A percentile compares a stretch with the other conserved stretches of the same genome.
phyloP scores from a whole-genome alignment of 2,113 vertebrate species.

The Puffinus mauretanicus region DNA sequence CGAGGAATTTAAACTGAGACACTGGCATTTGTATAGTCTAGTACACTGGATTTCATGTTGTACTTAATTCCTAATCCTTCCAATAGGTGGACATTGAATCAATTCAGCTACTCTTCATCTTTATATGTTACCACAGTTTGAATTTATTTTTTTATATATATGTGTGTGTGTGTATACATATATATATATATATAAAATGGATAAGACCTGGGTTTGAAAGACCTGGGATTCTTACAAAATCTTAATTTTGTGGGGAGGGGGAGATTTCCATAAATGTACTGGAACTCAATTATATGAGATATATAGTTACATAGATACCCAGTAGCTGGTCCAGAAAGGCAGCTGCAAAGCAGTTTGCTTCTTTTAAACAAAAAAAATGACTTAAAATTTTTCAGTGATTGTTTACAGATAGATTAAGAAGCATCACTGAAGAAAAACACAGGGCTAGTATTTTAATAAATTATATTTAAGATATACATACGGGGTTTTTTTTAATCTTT shows the following conservation, averaged over 20 bases:
- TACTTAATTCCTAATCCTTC: neutral
- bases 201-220: neutral
- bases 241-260: neutral
- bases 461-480: neutral
- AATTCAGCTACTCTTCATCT: neutral
- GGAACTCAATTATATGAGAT: neutral
- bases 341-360: neutral
- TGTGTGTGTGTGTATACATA: too few species aligned
- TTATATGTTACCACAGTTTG: neutral
- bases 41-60: neutral
- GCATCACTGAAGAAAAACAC: neutral
- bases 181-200: neutral
- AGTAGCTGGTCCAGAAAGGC: neutral
- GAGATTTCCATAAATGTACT: neutral
- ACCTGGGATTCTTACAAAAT: neutral
- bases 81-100: neutral
- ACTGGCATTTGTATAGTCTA: fast-evolving
- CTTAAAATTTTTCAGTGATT: neutral
- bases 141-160: neutral
- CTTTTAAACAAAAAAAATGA: neutral
- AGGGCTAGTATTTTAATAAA: neutral
- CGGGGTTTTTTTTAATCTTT: neutral
- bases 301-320: neutral
- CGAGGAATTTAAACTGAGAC: neutral
- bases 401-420: neutral